Percentiles rank a stretch among this genome's conserved stretches.
phyloP scores from a whole-genome alignment of 2,888 invertebrate genomes.

The Pemphredon lugubris region DNA sequence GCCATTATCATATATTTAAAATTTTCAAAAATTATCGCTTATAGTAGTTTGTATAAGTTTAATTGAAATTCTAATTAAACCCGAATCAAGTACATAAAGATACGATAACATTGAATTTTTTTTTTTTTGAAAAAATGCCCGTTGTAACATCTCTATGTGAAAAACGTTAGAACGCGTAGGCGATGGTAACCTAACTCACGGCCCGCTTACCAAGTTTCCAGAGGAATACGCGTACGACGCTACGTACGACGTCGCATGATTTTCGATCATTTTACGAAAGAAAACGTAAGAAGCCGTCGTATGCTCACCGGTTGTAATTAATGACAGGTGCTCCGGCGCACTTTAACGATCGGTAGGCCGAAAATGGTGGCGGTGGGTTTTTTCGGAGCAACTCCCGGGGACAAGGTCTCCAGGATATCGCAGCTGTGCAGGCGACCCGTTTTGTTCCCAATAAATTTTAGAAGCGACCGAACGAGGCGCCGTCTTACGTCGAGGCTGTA shows the following conservation, averaged over 20 bases:
- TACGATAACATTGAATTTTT: too few relatives aligned
- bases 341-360: slow-evolving; percentile 46
- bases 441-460: slow-evolving; percentile 54
- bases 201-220: too few relatives aligned
- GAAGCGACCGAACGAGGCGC: slow-evolving; percentile 25
- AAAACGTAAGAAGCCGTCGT: slow-evolving; percentile 17
- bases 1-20: too few relatives aligned
- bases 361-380: slow-evolving; percentile 33
- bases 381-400: not conserved
- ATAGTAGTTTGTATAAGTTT: too few relatives aligned
- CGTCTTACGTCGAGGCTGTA: slow-evolving; percentile 37
- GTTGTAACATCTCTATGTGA: too few relatives aligned
- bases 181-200: too few relatives aligned
- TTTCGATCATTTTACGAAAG: slow-evolving; percentile 27
- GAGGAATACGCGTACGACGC: too few relatives aligned
- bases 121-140: too few relatives aligned
- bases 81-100: too few relatives aligned
- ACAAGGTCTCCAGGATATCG: slow-evolving; percentile 26
- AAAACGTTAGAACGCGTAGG: too few relatives aligned
- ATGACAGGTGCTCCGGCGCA: slow-evolving; percentile 48
- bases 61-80: too few relatives aligned
- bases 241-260: not conserved
- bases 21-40: too few relatives aligned
- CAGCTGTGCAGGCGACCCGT: slow-evolving; percentile 40
- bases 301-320: slow-evolving; percentile 45